These are phyloP conservation scores for Polydrusus pterygomalis DNA, from an alignment of 2,888 invertebrate species.

Conservation along the genomic window DNA sequence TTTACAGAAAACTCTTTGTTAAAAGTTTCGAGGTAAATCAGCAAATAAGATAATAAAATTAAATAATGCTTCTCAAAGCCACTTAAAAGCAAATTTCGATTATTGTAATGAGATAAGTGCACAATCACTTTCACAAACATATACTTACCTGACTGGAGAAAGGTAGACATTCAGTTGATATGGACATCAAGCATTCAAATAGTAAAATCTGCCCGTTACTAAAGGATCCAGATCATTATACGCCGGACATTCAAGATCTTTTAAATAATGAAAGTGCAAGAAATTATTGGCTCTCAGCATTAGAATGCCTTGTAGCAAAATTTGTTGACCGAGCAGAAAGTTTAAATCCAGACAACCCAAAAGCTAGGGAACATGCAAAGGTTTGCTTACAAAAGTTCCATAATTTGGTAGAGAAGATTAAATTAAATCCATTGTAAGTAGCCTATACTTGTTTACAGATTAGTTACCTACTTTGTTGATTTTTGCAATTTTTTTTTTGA, in stretches of 20 bases:
- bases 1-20: constrained; percentile 33
- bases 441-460: constrained; percentile 24
- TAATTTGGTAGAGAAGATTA: constrained; percentile 83
- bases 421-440: constrained; percentile 87
- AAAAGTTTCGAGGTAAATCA: constrained; percentile 19
- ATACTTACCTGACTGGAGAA: not conserved
- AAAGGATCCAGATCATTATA: constrained; percentile 85
- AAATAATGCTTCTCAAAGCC: constrained; percentile 25
- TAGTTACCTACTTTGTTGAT: not conserved
- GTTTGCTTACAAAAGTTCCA: constrained; percentile 90
- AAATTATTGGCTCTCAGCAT: constrained; percentile 94
- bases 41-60: constrained; percentile 36
- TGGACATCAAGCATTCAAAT: constrained; percentile 41
- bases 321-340: constrained; percentile 88
- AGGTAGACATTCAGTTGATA: constrained; percentile 7
- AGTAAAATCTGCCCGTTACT: constrained; percentile 82
- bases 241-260: constrained; percentile 94
- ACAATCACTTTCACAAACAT: constrained; percentile 6
- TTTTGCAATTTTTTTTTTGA: not conserved
- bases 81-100: constrained; percentile 10
- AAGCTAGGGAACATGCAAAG: constrained; percentile 86
- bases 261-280: constrained; percentile 89
- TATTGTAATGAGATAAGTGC: not conserved
- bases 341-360: constrained; percentile 84
- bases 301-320: constrained; percentile 89